Base-by-base conservation (phyloP, 2,113 vertebrate genomes). In the Cricetomys ansorgei region DNA sequence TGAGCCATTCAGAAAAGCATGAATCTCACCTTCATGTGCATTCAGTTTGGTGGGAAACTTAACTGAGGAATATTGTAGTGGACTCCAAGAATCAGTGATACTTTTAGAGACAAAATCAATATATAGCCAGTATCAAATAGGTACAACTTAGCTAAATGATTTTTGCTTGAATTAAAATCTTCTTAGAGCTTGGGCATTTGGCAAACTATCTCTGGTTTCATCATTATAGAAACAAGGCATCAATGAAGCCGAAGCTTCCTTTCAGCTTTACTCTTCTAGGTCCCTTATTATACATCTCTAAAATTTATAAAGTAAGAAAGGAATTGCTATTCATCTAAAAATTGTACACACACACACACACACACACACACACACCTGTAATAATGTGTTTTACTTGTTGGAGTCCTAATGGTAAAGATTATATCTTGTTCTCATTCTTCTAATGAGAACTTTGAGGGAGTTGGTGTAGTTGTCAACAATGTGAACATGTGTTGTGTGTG, bases 101-200 rank as follows among this genome's bases (percentile, higher is more conserved):
- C 29, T 89, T 94, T 94, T 67, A 83, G 88, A 94, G 40, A 48
- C 31, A 92, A 89, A 96, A 64, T 62, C 17, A 59, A 55, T 83
- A 3, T 62, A 6, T 79, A 21, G 3, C 64, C 86, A 79, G 59
- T 1, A 94, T 65, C 75, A 67, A 88, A 87, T 45, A 85, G 34
- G 75, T 59, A 55, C 45, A 64, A 45, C 73, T 88, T 75, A 90
- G 34, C 16, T 7, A 67, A 88, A 94, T 75, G 27, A 91, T 5
- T 4, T 94, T 96, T 10, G n/a, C 69, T 91, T 93, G 40, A 17
- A 62, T 57, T 77, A 95, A 94, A 90, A 91, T 73, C 37, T 12
- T 86, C 25, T 86, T 65, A 75, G 8, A 73, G 10, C 4, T 88
- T 94, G 53, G 89, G 5, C 72, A 69, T 2, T 50, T 87, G 23